A percentile compares a stretch with the other conserved stretches of the same genome.
Evolutionary conservation across 2,113 vertebrate species (phyloP).

Genomic region (Amblyornis subalaris): DNA sequence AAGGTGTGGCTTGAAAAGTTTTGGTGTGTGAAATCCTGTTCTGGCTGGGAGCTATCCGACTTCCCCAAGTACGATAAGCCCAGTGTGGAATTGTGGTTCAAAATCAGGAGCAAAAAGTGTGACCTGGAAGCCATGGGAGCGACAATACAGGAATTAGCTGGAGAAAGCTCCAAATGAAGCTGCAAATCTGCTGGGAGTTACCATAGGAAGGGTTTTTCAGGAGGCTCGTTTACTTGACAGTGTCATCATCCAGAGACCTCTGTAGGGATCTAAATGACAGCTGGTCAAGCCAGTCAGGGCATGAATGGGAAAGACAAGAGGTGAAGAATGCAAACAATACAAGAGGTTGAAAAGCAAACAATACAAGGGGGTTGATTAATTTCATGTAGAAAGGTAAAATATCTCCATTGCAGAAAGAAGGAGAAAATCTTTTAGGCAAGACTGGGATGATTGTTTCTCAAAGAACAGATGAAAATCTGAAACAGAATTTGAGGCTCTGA

Average conservation of each 20-base stretch:
- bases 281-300: not conserved
- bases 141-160: not conserved
- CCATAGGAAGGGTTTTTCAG: not conserved
- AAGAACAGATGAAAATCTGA: not conserved
- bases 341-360: not conserved
- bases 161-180: not conserved
- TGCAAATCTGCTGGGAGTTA: not conserved
- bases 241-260: not conserved
- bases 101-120: not conserved
- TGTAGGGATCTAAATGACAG: not conserved
- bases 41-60: not conserved
- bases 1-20: not conserved
- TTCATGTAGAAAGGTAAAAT: not conserved
- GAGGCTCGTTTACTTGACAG: not conserved
- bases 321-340: not conserved
- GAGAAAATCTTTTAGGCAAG: not conserved
- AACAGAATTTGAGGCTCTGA: not conserved
- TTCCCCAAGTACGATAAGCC: not conserved
- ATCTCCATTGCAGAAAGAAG: not conserved
- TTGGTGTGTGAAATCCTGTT: not conserved
- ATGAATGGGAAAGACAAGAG: not conserved
- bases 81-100: not conserved
- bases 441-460: not conserved
- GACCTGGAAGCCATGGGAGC: not conserved
- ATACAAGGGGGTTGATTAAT: fast-evolving